Base-by-base conservation (phyloP, 2,888 invertebrate genomes). In the Atrina japonica region DNA sequence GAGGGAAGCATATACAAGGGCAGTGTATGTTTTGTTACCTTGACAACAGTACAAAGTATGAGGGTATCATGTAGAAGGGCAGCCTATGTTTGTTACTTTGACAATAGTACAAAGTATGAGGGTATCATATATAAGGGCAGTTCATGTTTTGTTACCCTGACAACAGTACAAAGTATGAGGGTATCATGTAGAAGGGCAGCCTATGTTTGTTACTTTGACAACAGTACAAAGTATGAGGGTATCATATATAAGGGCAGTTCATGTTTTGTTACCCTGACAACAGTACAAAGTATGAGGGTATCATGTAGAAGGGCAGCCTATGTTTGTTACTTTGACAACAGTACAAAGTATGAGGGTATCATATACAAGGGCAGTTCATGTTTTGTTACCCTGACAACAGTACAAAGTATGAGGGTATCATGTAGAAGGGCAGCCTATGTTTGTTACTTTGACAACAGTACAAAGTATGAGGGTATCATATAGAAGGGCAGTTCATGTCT, bases 1-100 rank as follows among this genome's bases (percentile, higher is more conserved):
- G n/a, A n/a, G n/a, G n/a, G n/a, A n/a, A n/a, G n/a, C n/a, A n/a
- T n/a, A n/a, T n/a, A n/a, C n/a, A n/a, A n/a, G n/a, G n/a, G n/a
- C n/a, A n/a, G n/a, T n/a, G n/a, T n/a, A 53, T 55, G 1, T 14
- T n/a, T 30, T 16, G 47, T 40, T 27, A 90, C 90, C 85, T 87
- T 60, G 84, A 77, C 3, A 90, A 68, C 53, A 89, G 86, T n/a
- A 90, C 80, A 74, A 90, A 88, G 73, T 87, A 89, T 5, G 89
- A 88, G 3, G 91, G 91, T 29, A 91, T 90, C 91, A 91, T 91
- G 80, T 91, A 91, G 81, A 91, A 91, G 3, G 91, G 91, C 27
- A 91, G 84, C 11, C 85, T 81, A 30, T 86, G 85, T 73, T 91
- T 91, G n/a, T n/a, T n/a, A n/a, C n/a, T n/a, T n/a, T n/a, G n/a